Evolutionary conservation across 2,113 vertebrate genomes (phyloP).

Genomic region (Sander lucioperca): DNA sequence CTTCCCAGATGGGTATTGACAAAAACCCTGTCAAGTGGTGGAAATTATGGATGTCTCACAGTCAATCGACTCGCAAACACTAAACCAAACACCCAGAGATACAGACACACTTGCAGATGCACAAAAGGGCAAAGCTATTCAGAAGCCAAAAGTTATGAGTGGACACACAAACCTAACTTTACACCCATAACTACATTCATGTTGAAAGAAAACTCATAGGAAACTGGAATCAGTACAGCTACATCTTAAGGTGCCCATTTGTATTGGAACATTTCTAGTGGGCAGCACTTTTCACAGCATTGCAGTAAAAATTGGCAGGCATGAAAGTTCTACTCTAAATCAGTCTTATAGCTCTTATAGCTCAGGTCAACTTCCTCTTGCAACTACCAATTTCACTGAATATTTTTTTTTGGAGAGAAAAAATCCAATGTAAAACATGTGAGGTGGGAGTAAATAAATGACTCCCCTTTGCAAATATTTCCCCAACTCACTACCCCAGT

Average conservation of each 20-base stretch:
- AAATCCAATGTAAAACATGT: not conserved
- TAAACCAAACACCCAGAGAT: not conserved
- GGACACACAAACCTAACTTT: not conserved
- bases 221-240: not conserved
- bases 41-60: constrained; percentile 8
- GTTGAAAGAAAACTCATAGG: not conserved
- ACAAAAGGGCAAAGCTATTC: not conserved
- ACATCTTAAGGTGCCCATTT: not conserved
- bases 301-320: constrained; percentile 20
- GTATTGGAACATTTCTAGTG: not conserved
- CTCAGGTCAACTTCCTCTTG: not conserved
- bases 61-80: not conserved
- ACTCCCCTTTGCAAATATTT: not conserved
- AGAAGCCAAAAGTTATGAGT: not conserved
- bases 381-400: not conserved
- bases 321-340: not conserved
- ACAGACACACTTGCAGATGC: not conserved
- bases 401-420: not conserved
- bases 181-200: not conserved
- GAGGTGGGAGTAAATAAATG: constrained; percentile 10
- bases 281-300: constrained; percentile 11
- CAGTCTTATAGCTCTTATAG: not conserved
- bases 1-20: not conserved
- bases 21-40: not conserved
- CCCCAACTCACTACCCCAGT: not conserved